Evolutionary conservation across 2,797 vertebrate genomes (phyloP), one percentile per base, ranked within the genome.

Genomic region (Syndactyla subalaris): DNA sequence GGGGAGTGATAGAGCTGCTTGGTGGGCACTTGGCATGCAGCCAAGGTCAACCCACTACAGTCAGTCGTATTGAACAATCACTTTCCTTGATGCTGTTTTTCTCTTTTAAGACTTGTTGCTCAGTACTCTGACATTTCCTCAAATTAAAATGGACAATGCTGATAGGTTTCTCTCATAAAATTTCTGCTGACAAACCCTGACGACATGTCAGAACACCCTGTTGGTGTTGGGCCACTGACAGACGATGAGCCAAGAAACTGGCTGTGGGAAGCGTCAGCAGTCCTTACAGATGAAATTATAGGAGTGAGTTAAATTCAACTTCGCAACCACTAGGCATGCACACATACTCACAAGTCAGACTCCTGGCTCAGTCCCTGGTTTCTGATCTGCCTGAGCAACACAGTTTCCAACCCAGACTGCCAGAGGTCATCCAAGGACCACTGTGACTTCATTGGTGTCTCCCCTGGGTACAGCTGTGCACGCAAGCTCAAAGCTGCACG

Each of bases 391-490:
- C 73, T 84, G 32, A 94, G 71, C 66, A 85, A 39, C 74, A 52
- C 13, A 65, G 39, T 74, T 92, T 92, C 81, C 77, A 93, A 2
- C 6, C 3, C 12, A 71, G 67, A n/a, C 59, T 95, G 88, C 55
- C 67, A 55, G 88, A 94, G 90, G 86, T 95, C 79, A 86, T 89
- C n/a, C 57, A 55, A 93, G 88, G 85, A 93, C 77, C 80, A 71
- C 62, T 32, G 2, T 87, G 91, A 85, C 48, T 76, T 79, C 72
- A 79, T 17, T n/a, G 34, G 6, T 79, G 41, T 52, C 75, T 94
- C 84, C 74, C 48, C 72, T 80, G 74, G 61, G 63, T 17, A 51
- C 1, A n/a, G 65, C 29, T 63, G n/a, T 24, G 41, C 77, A 78
- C 3, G 6, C 5, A 5, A 88, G 67, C 55, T 73, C 72, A 59